Base-by-base conservation (phyloP, 2,113 vertebrate species). In the Corythoichthys haematopterus region DNA sequence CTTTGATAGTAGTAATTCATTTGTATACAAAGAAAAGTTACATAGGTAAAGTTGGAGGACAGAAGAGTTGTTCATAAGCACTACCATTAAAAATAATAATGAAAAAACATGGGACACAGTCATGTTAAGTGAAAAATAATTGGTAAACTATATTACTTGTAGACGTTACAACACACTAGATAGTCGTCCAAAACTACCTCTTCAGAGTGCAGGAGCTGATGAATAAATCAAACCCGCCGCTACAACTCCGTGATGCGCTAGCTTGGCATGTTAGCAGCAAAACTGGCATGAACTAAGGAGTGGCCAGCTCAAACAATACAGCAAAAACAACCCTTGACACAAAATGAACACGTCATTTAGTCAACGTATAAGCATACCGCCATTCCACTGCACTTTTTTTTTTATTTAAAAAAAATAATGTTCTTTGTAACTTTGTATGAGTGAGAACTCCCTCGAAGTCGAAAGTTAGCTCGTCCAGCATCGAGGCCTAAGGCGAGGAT, bases 391-490 rank as follows among this genome's bases (percentile, higher is more conserved):
- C 12, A 57, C 5, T 6, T 36, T 57, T 3, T 1, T 55, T 33
- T 55, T 11, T 28, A 28, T 28, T 28, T 28, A 1, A 28, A 28
- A 28, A 28, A 53, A 9, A 10, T 53, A 0, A 6, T 36, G 9
- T 57, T 46, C 28, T 75, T 14, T 37, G 61, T 0, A 77, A 77
- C 64, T 65, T 78, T 37, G 46, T 53, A 65, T 38, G 35, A 1
- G 1, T n/a, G n/a, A 35, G 13, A 79, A 78, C 72, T 79, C 68
- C 45, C 58, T 74, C 52, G 66, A 48, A 76, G 80, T 74, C 52
- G 64, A 48, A 76, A 81, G 72, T 81, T 82, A 40, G 47, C 43
- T 6, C 14, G 66, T 71, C 70, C 28, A 37, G 47, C 35, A 16
- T 35, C 10, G 1, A 69, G 85, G 87, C 85, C 87, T 79, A 15